Percentiles rank a stretch among this genome's conserved stretches.
Conservation (phyloP, 2,113 vertebrate species). For the Pipra filicauda region DNA sequence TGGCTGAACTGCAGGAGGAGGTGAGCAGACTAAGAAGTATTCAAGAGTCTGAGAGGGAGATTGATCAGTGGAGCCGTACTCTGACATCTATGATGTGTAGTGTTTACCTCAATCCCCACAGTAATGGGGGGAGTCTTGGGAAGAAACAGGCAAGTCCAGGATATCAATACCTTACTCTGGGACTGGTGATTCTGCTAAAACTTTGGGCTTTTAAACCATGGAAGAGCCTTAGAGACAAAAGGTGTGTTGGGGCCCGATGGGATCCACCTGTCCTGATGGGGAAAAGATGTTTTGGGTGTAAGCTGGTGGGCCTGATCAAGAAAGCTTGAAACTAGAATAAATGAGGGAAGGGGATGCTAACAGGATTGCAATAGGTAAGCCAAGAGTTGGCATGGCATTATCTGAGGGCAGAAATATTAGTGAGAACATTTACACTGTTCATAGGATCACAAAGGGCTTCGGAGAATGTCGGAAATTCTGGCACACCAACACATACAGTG, state of each 20-base stretch:
- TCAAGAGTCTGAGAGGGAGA: background rate
- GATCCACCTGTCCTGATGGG: background rate
- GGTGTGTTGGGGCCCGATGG: background rate
- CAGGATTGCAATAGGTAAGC: background rate
- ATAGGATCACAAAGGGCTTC: background rate
- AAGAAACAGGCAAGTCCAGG: background rate
- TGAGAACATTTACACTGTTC: background rate
- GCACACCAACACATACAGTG: accelerated
- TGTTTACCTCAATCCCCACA: background rate
- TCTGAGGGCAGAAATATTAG: background rate
- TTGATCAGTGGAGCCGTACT: background rate
- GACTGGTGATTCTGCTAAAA: background rate
- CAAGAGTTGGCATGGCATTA: background rate
- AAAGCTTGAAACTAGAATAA: background rate
- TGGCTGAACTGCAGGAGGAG: background rate
- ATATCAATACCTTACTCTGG: background rate
- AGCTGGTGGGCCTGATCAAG: background rate
- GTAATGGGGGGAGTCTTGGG: background rate
- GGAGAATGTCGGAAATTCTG: background rate
- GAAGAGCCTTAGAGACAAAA: background rate
- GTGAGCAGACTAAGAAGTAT: background rate
- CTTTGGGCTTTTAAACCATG: background rate
- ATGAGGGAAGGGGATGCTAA: background rate
- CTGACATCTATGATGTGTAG: background rate
- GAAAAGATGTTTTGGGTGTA: background rate